Conservation (phyloP, 2,888 invertebrate species). For the Drosophila eohydei region DNA sequence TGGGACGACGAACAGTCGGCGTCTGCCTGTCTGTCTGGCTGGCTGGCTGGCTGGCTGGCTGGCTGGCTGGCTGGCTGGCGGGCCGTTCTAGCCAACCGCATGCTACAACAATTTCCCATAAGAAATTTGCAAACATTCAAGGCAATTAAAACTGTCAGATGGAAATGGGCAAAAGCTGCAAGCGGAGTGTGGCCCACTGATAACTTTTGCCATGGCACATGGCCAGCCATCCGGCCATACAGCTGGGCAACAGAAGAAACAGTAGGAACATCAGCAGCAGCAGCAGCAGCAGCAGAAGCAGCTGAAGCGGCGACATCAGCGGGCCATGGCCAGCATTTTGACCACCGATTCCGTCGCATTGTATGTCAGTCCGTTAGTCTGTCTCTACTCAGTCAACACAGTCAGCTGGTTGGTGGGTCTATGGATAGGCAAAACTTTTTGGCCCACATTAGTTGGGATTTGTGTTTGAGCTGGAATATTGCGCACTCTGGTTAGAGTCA, state of each 20-base stretch:
- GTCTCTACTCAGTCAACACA: conserved; percentile 74
- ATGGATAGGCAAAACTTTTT: conserved; percentile 69
- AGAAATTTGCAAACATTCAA: conserved; percentile 79
- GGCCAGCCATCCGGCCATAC: conserved; percentile 44
- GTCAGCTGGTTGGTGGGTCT: conserved; percentile 63
- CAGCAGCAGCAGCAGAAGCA: conserved; percentile 12
- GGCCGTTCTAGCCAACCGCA: conserved; percentile 64
- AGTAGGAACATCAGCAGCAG: conserved; percentile 7
- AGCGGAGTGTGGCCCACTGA: conserved; percentile 54
- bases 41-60: too few relatives aligned
- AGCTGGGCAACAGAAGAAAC: conserved; percentile 5
- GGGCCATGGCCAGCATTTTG: conserved; percentile 71
- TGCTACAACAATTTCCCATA: conserved; percentile 68
- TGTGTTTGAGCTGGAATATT: conserved; percentile 76
- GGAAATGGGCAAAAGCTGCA: conserved; percentile 44
- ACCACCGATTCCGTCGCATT: conserved; percentile 53
- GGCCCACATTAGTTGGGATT: conserved; percentile 78
- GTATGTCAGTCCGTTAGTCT: conserved; percentile 38
- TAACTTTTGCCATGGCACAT: conserved; percentile 73
- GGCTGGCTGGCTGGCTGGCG: conserved; percentile 38
- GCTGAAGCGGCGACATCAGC: conserved; percentile 42
- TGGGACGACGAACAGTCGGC: conserved; percentile 37
- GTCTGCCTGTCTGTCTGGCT: conserved; percentile 42
- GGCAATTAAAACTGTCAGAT: conserved; percentile 79
- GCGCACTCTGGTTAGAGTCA: conserved; percentile 64